These are phyloP conservation scores for Carassius carassius DNA, from an alignment of 2,113 vertebrate genomes.

Conservation along the genomic window DNA sequence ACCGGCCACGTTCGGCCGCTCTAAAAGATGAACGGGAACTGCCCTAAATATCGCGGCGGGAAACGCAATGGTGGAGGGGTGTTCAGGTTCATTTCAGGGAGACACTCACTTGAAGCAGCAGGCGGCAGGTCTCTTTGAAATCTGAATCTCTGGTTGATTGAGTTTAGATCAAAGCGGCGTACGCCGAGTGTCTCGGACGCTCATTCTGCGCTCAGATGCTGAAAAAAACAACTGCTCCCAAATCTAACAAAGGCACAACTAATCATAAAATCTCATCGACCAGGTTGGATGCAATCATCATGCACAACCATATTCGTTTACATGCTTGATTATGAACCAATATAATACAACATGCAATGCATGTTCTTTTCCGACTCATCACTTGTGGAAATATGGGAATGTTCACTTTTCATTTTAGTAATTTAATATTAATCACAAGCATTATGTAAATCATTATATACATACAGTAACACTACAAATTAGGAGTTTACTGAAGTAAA, in stretches of 20 bases:
- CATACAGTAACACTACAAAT: too few species aligned
- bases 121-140: constrained; percentile 42
- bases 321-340: too few species aligned
- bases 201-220: not conserved
- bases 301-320: too few species aligned
- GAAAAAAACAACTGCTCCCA: constrained; percentile 14
- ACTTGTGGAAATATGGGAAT: too few species aligned
- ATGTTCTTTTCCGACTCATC: too few species aligned
- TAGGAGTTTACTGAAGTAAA: too few species aligned
- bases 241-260: too few species aligned
- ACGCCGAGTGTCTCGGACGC: not conserved
- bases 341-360: too few species aligned
- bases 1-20: not conserved
- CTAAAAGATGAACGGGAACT: not conserved
- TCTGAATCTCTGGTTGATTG: constrained; percentile 39
- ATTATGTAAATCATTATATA: too few species aligned
- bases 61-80: not conserved
- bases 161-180: constrained; percentile 37
- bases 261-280: too few species aligned
- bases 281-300: not conserved
- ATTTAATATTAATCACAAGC: too few species aligned
- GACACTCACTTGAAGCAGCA: constrained; percentile 1
- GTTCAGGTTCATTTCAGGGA: not conserved
- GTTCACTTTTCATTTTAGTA: too few species aligned
- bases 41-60: not conserved